Base-by-base conservation (phyloP, 2,888 invertebrate species). In the Toxonevra muliebris region DNA sequence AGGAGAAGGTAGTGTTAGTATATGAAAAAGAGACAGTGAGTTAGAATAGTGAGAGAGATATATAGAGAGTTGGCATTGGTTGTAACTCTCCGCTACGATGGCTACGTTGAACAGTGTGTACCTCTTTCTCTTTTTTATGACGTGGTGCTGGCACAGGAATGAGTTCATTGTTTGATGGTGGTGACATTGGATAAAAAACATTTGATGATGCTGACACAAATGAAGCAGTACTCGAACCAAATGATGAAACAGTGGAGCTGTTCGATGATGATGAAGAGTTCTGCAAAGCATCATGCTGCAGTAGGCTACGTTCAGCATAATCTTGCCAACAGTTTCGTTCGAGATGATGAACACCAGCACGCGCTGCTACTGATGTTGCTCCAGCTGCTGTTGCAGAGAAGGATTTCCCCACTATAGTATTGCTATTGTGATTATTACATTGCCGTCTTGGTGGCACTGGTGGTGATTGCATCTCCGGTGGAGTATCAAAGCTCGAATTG, bases 381-480 rank as follows among this genome's bases (percentile, higher is more conserved):
- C 78, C 74, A 20, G 76, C 75, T 4, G 17, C 9, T 3, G n/a
- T n/a, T 13, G 19, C 19, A 1, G 45, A 15, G 1, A 40, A 15
- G 1, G 61, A n/a, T 11, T 19, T 12, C 17, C 43, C 10, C 1
- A 10, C 5, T 12, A 20, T 53, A 2, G n/a, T 17, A 30, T 30
- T 2, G 13, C 20, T 50, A 20, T 11, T 63, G 43, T 41, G 42
- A 30, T 11, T 13, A 30, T 13, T 15, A 42, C 59, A 20, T 71
- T 75, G 73, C 57, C 69, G 79, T 48, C 78, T 77, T 20, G 82
- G 75, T 41, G 85, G 85, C 61, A 85, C 79, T 7, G 85, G 85
- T 15, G 85, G 85, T 55, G 85, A 83, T 58, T 81, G 79, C 75
- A 85, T 79, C 70, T 84, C 83, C 45, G 85, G 85, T 40, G 85